Base-by-base conservation (phyloP, 2,888 invertebrate species). In the Orgyia antiqua region DNA sequence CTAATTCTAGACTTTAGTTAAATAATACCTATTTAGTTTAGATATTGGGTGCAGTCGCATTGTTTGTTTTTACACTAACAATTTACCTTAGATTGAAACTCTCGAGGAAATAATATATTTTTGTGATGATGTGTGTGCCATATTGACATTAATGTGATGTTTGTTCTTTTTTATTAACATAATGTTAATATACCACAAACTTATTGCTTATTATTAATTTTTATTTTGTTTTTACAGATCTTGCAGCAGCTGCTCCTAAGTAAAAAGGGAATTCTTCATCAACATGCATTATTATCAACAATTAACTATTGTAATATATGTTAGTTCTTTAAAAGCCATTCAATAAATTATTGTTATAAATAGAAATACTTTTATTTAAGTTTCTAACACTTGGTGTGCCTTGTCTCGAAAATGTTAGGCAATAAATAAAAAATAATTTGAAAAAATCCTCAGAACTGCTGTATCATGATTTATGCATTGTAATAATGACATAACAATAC, bases 211-310 rank as follows among this genome's bases (percentile, higher is more conserved):
- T 4, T 2, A 18, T 1, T 36, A 31, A 37, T 26, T 18, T 6
- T 9, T 9, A n/a, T 12, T 36, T 31, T 5, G 21, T 10, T 30
- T 42, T 77, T 76, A 40, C 78, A 82, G 82, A 65, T 58, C 48
- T 58, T 51, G 49, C 65, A 39, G 54, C 61, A 32, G 61, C 57
- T 33, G 50, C 23, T 23, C 23, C 63, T 10, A 63, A 75, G 49
- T 67, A 64, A 57, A 45, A 2, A 23, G 37, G 46, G 45, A 55
- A 48, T 46, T 50, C 37, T 50, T 57, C 42, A 54, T 42, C 60
- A 65, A 50, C 57, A 65, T 65, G 60, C 61, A 62, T 58, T 58
- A 59, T 61, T 45, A 43, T 56, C 55, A 59, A 52, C 57, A 51
- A 24, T 24, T 12, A 27, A 19, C 24, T 13, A 24, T 10, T 33